Evolutionary conservation across 2,797 vertebrate species (phyloP).

Genomic region (Sebastes hopkinsi): DNA sequence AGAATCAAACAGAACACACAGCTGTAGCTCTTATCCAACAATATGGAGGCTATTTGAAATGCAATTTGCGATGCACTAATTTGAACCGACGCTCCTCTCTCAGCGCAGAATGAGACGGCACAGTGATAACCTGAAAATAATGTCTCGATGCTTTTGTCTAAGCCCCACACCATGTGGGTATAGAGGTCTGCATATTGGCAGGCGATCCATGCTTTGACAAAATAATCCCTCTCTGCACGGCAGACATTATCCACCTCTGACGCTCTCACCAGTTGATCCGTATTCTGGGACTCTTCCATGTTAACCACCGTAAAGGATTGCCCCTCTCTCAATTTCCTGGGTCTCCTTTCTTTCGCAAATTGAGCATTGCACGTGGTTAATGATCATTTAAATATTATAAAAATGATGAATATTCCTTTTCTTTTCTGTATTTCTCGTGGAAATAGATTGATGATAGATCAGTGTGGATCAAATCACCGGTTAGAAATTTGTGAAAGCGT

Average conservation of each 20-base stretch:
- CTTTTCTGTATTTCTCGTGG: slow-evolving; percentile 8
- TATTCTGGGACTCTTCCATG: slow-evolving; percentile 53
- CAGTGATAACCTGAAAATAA: slow-evolving; percentile 61
- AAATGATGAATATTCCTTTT: slow-evolving; percentile 41
- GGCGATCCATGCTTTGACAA: slow-evolving; percentile 67
- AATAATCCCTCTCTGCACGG: slow-evolving; percentile 70
- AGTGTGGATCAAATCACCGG: slow-evolving; percentile 48
- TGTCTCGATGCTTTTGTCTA: slow-evolving; percentile 60
- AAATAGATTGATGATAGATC: slow-evolving; percentile 49
- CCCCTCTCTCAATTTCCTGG: slow-evolving; percentile 30
- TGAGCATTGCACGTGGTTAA: slow-evolving; percentile 46
- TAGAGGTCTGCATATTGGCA: slow-evolving; percentile 63
- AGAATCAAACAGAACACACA: slow-evolving; percentile 9
- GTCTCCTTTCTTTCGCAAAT: slow-evolving; percentile 46
- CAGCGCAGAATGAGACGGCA: slow-evolving; percentile 24
- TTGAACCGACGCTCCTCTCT: slow-evolving; percentile 30
- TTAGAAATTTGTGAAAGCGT: slow-evolving; percentile 48
- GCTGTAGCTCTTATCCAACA: not conserved
- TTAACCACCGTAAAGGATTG: slow-evolving; percentile 45
- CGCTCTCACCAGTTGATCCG: slow-evolving; percentile 57
- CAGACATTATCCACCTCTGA: slow-evolving; percentile 65
- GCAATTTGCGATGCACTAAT: slow-evolving; percentile 42
- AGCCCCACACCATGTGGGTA: slow-evolving; percentile 51
- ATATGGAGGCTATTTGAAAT: slow-evolving; percentile 36
- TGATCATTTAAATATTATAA: slow-evolving; percentile 46